Evolutionary conservation across 1,140 invertebrate genomes (phyloP), one percentile per base, ranked within the genome.

Genomic region (Drosophila littoralis): DNA sequence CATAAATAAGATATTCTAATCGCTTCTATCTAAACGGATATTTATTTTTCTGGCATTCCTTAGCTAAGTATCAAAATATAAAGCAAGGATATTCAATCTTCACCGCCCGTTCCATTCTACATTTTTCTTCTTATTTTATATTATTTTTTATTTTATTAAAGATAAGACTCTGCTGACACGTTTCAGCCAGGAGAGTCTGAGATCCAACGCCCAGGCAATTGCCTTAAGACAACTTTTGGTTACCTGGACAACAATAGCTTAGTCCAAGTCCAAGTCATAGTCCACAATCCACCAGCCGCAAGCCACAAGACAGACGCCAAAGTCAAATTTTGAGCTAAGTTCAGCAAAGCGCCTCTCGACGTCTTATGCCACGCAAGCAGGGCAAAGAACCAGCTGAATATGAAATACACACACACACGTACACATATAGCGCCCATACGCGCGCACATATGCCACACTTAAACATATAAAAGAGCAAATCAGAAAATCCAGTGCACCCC

Each of bases 381-480:
- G 35, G 8, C 28, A 51, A 40, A 33, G 12, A 45, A 40, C 35
- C 28, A 55, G 15, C 17, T 55, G 33, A 12, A 12, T 55, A 36
- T 66, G 40, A 28, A 28, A 32, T 45, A 54, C 48, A 35, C n/a
- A 52, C 46, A 52, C 28, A 33, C 22, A 61, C 6, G 28, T 6
- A n/a, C 13, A n/a, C 28, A 52, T 32, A 42, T 13, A 48, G 15
- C 13, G 48, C n/a, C 36, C 46, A 66, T 22, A 28, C 12, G 15
- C 32, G 5, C 46, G 32, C 60, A 51, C 36, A 33, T 42, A 52
- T 51, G 28, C 48, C 33, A 12, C 40, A 33, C 57, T 9, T 33
- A 59, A 59, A 64, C 71, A 82, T 78, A 78, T 54, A 86, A 88
- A 88, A 76, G 82, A 89, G 68, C 83, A 86, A 86, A 86, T 86